Evolutionary conservation across 2,797 vertebrate species (phyloP).

Genomic region (Spondyliosoma cantharus): DNA sequence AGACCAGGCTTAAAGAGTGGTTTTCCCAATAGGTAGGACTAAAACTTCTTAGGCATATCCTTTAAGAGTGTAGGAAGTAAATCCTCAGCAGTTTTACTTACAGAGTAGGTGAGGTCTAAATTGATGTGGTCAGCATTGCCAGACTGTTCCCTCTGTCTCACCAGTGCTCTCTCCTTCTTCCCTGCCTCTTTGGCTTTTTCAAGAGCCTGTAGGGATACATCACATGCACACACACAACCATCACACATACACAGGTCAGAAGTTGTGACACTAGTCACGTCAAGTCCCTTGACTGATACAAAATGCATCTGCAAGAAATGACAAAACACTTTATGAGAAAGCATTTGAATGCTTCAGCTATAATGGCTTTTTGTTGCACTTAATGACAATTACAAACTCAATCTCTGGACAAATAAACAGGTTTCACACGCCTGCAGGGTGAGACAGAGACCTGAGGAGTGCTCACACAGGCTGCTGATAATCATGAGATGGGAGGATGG

Average conservation of each 20-base stretch:
- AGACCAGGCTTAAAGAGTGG: background rate
- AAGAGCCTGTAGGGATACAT: conserved; percentile 86
- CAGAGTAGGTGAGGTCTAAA: conserved; percentile 94
- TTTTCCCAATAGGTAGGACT: background rate
- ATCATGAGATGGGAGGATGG: too few relatives aligned
- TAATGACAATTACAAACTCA: too few relatives aligned
- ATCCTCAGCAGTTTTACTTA: conserved; percentile 78
- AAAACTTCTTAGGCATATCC: background rate
- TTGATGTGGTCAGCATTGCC: conserved; percentile 89
- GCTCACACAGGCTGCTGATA: too few relatives aligned
- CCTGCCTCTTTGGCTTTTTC: conserved; percentile 98
- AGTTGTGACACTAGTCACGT: too few relatives aligned
- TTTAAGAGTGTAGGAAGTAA: background rate
- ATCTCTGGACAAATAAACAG: too few relatives aligned
- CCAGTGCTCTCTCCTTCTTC: conserved; percentile 91
- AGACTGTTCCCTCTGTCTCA: conserved; percentile 92
- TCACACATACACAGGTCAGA: background rate
- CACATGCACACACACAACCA: background rate
- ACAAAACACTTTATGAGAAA: too few relatives aligned
- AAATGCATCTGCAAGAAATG: too few relatives aligned
- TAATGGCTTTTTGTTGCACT: too few relatives aligned
- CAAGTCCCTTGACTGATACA: too few relatives aligned
- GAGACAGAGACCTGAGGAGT: too few relatives aligned
- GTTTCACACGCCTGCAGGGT: too few relatives aligned
- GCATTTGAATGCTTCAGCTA: too few relatives aligned